Conservation (phyloP, 1,140 invertebrate species). For the Drosophila ercepeae region DNA sequence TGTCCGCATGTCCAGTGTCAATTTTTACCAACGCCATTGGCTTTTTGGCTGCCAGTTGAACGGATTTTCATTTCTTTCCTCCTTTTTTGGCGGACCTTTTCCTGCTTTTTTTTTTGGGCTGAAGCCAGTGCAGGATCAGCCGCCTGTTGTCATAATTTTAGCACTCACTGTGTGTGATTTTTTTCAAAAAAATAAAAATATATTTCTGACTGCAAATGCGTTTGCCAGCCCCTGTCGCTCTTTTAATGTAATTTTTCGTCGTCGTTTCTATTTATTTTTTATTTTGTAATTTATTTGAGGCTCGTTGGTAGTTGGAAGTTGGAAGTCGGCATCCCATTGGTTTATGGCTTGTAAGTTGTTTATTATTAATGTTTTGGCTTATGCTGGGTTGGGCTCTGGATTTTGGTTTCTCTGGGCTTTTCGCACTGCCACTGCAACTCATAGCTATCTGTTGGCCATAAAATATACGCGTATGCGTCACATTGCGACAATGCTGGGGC, state of each 20-base stretch:
- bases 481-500: constrained; percentile 56
- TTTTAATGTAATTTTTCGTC: constrained; percentile 43
- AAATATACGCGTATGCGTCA: constrained; percentile 69
- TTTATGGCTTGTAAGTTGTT: constrained; percentile 80
- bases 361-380: constrained; percentile 75
- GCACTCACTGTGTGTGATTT: constrained; percentile 65
- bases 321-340: constrained; percentile 66
- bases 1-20: constrained; percentile 58
- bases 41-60: constrained; percentile 47
- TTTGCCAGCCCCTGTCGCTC: constrained; percentile 26
- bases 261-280: constrained; percentile 43
- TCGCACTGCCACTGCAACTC: constrained; percentile 57
- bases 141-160: constrained; percentile 66
- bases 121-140: constrained; percentile 32
- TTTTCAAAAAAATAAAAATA: constrained; percentile 10
- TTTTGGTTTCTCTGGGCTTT: constrained; percentile 10
- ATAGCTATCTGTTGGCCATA: constrained; percentile 68
- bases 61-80: constrained; percentile 2
- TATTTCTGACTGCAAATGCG: constrained; percentile 46
- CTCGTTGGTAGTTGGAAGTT: constrained; percentile 41
- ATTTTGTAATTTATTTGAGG: constrained; percentile 63
- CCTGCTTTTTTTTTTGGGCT: constrained; percentile 14
- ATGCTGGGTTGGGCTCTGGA: constrained; percentile 8
- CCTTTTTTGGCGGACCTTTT: constrained; percentile 19
- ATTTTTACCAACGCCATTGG: constrained; percentile 50